Evolutionary conservation across 2,113 vertebrate genomes (phyloP).

Genomic region (Hiodon tergisus): DNA sequence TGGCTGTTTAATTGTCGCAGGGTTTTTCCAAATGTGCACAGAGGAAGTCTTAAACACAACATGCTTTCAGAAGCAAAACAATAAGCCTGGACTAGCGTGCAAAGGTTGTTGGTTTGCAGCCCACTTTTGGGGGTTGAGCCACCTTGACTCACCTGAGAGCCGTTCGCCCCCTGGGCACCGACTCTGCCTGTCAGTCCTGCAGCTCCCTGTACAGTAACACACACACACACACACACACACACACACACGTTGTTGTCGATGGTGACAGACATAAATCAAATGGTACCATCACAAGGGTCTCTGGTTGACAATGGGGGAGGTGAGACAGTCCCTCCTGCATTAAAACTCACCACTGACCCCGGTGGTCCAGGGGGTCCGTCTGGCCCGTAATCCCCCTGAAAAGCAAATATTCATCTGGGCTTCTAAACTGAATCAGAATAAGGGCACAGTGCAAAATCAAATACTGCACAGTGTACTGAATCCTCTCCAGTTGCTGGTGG

Average conservation of each 20-base stretch:
- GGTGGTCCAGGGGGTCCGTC: conserved; percentile 59
- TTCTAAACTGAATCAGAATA: neutral
- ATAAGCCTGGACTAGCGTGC: too few species aligned
- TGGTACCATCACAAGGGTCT: neutral
- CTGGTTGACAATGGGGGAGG: neutral
- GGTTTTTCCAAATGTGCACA: too few species aligned
- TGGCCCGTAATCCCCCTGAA: conserved; percentile 71
- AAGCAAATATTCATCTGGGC: conserved; percentile 3
- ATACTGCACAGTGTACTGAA: neutral
- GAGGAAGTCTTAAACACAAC: too few species aligned
- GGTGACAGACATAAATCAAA: neutral
- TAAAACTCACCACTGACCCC: conserved; percentile 64
- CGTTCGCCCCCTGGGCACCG: conserved; percentile 68
- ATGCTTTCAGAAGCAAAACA: too few species aligned
- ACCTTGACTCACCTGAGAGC: conserved; percentile 66
- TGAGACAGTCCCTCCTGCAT: neutral
- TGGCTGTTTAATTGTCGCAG: neutral
- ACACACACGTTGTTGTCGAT: neutral
- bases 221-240: conserved; percentile 26
- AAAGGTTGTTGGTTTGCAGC: too few species aligned
- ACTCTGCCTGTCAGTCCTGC: conserved; percentile 59
- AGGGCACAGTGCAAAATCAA: neutral
- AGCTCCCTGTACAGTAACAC: conserved; percentile 55
- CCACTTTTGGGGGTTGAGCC: neutral
- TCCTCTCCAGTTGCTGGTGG: neutral